These are phyloP conservation scores for Andinoacara biseriatus DNA, from an alignment of 2,113 vertebrate species.

Conservation along the genomic window DNA sequence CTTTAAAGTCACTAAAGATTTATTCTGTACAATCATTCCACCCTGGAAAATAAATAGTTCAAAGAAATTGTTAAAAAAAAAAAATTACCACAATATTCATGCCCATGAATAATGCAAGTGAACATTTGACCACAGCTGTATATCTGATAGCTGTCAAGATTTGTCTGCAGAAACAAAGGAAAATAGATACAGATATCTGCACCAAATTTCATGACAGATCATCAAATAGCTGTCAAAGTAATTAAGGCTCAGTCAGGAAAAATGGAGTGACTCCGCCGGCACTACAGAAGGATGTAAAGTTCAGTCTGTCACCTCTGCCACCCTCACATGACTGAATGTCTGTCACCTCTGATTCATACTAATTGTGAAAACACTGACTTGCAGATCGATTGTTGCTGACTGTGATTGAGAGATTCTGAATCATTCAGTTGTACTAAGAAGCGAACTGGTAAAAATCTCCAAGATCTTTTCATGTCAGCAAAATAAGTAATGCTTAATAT, in stretches of 20 bases:
- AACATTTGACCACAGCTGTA: too few relatives aligned
- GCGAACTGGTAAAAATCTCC: neutral
- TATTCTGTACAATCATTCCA: too few relatives aligned
- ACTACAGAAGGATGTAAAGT: neutral
- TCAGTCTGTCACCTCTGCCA: conserved; percentile 11
- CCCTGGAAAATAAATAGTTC: too few relatives aligned
- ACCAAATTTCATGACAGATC: neutral
- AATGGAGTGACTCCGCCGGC: neutral
- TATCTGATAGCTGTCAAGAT: neutral
- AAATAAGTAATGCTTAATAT: neutral
- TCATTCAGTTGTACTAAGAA: conserved; percentile 33
- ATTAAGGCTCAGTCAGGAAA: neutral
- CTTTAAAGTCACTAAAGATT: too few relatives aligned
- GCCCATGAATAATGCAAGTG: too few relatives aligned
- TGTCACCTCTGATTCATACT: conserved; percentile 35
- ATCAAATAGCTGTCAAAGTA: neutral
- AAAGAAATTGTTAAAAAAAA: too few relatives aligned
- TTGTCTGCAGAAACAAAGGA: neutral
- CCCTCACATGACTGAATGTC: neutral
- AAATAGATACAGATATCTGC: neutral
- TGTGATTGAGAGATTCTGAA: conserved; percentile 24
- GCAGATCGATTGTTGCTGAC: conserved; percentile 50
- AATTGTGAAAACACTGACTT: conserved; percentile 57
- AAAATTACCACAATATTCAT: too few relatives aligned
- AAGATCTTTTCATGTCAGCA: conserved; percentile 27